Evolutionary conservation across 2,888 invertebrate genomes (phyloP).

Genomic region (Hydrotaea diabolus): DNA sequence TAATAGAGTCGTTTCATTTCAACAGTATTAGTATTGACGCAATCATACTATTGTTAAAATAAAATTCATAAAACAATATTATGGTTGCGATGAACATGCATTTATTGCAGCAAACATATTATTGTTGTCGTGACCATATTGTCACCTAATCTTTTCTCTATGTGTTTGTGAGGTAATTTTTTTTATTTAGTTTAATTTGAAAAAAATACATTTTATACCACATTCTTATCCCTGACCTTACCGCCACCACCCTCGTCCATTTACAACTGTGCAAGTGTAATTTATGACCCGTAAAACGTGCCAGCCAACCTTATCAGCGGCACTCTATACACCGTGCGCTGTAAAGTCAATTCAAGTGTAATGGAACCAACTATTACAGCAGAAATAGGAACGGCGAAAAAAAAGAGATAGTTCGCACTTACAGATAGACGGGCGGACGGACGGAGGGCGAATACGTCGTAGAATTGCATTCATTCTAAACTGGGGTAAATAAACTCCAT

Average conservation of each 20-base stretch:
- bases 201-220: not conserved
- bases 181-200: too few species aligned
- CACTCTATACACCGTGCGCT: not conserved
- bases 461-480: constrained; percentile 14
- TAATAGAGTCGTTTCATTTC: too few species aligned
- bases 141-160: too few species aligned
- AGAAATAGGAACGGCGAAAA: constrained; percentile 4
- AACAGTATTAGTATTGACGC: too few species aligned
- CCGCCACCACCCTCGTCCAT: not conserved
- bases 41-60: too few species aligned
- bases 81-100: too few species aligned
- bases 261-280: constrained; percentile 49
- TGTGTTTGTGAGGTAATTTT: too few species aligned
- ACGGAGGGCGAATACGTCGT: constrained; percentile 6
- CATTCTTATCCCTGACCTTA: not conserved
- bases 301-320: constrained; percentile 50
- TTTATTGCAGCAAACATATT: too few species aligned
- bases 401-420: constrained; percentile 43
- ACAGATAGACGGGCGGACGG: not conserved
- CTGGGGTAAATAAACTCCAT: constrained; percentile 63
- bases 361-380: constrained; percentile 41
- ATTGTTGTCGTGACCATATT: too few species aligned
- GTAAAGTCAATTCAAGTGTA: constrained; percentile 11
- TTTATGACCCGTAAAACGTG: constrained; percentile 55
- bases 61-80: too few species aligned